Evolutionary conservation across 1,140 invertebrate species (phyloP), one percentile per base, ranked within the genome.

Genomic region (Drosophila sulfurigaster): DNA sequence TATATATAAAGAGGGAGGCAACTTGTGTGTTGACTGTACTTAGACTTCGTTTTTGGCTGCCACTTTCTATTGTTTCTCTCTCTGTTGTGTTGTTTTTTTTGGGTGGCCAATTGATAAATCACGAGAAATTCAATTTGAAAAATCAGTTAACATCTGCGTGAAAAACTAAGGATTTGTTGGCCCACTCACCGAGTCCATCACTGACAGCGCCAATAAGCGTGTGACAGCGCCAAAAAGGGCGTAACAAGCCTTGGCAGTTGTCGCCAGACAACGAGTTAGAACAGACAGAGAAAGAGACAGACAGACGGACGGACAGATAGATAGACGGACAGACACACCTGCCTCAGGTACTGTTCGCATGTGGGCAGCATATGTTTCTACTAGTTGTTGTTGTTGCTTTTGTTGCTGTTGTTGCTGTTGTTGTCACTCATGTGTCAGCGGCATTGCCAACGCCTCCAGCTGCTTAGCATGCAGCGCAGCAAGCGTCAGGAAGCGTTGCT

Each of bases 401-500:
- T 46, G 56, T 15, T 52, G 54, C 43, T 58, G 54, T 16, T 64
- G 41, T 32, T 51, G 62, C 52, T 74, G 69, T 60, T 65, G 64
- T 82, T 77, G 76, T 75, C 72, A 73, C 64, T 82, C 80, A 78
- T 65, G 71, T 82, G 80, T 82, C 75, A 78, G 72, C 75, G 71
- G 46, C 75, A 65, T 75, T 60, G 71, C 64, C 35, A 69, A 68
- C 68, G 82, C 82, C 82, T 73, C 46, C 71, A 66, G 77, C 83
- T 87, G 78, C 70, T 87, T 87, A 87, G 85, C 83, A 87, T 87
- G 83, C 83, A 89, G 75, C 64, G 80, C 83, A 71, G 46, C 66
- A 49, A 72, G 80, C 85, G 49, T 75, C 77, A 83, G 79, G 82
- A 87, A 88, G 80, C 77, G 59, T 60, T 60, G 70, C 43, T 15